Conservation (phyloP, 2,888 invertebrate genomes). For the Tanypteryx hageni region DNA sequence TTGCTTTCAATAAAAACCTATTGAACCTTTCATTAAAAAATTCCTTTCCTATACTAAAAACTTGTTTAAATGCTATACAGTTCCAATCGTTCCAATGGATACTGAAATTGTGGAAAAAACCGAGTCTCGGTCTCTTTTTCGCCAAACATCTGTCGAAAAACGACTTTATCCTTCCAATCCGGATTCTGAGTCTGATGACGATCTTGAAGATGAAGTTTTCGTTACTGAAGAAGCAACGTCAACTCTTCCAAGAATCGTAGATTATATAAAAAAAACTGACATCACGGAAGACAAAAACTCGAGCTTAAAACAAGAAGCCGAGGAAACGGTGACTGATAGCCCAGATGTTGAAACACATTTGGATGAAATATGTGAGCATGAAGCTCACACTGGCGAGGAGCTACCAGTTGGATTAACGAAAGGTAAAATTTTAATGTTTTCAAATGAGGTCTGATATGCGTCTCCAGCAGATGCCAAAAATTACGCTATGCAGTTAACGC, state of each 20-base stretch:
- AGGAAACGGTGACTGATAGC: neutral
- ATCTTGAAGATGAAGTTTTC: constrained; percentile 63
- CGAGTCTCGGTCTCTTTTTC: constrained; percentile 67
- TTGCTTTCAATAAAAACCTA: neutral
- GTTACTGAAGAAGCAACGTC: neutral
- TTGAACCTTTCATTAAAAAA: neutral
- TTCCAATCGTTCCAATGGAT: neutral
- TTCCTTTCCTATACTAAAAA: neutral
- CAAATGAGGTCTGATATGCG: neutral
- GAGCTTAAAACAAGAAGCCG: neutral
- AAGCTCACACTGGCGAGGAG: neutral
- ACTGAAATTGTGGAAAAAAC: constrained; percentile 67
- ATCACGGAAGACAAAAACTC: neutral
- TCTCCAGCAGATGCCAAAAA: neutral
- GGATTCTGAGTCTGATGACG: constrained; percentile 67
- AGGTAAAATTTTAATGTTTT: neutral
- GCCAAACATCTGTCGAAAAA: constrained; percentile 69
- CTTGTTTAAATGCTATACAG: neutral
- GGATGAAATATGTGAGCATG: neutral
- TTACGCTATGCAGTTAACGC: constrained; percentile 55
- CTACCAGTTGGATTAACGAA: neutral
- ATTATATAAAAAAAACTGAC: constrained; percentile 12
- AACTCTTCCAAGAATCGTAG: constrained; percentile 33
- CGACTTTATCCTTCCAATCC: constrained; percentile 66
- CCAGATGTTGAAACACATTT: neutral